A percentile compares a stretch with the other conserved stretches of the same genome.
Evolutionary conservation across 2,113 vertebrate genomes (phyloP).

Genomic region (Trematomus loennbergii): DNA sequence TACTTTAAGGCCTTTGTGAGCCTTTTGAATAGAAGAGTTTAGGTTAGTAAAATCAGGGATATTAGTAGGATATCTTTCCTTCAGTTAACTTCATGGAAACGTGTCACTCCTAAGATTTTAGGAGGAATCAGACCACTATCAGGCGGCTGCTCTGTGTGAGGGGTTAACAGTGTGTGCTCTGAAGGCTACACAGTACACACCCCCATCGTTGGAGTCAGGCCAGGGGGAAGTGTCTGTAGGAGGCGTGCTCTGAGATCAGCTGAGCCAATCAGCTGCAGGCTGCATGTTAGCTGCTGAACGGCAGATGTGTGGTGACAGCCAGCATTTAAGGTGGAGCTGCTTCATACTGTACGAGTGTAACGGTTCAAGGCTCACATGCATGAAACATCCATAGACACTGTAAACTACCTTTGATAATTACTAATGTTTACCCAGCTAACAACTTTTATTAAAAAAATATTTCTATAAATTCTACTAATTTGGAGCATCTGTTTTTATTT

Average conservation of each 20-base stretch:
- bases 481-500: background rate
- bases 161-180: conserved; percentile 25
- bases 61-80: too few species aligned
- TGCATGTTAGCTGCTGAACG: conserved; percentile 63
- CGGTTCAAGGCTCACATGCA: too few species aligned
- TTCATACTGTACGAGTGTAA: background rate
- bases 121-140: background rate
- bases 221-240: conserved; percentile 61
- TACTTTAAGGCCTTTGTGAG: too few species aligned
- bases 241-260: conserved; percentile 40
- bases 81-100: background rate
- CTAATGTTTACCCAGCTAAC: background rate
- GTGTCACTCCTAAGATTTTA: background rate
- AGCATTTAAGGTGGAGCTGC: conserved; percentile 77
- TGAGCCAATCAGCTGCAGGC: conserved; percentile 63
- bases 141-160: background rate
- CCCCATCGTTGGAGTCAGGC: conserved; percentile 48
- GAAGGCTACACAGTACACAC: conserved; percentile 39
- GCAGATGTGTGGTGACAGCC: conserved; percentile 68
- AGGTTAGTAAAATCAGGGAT: too few species aligned
- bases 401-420: background rate
- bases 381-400: too few species aligned
- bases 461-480: background rate
- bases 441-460: background rate
- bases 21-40: too few species aligned